Base-by-base conservation (phyloP, 1,140 invertebrate genomes). In the Phthorimaea operculella region DNA sequence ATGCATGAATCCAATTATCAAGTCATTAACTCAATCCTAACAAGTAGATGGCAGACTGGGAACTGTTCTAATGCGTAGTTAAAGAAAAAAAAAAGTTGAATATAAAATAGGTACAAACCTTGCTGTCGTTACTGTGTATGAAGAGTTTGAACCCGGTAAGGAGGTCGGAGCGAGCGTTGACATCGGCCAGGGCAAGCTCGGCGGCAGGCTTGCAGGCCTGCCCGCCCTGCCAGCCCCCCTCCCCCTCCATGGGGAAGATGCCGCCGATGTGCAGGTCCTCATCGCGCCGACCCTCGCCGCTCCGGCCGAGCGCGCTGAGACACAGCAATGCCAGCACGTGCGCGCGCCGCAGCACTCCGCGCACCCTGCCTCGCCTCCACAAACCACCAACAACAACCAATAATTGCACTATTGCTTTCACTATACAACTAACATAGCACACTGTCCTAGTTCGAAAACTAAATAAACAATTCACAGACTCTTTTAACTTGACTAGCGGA, bases 171-270 rank as follows among this genome's bases (percentile, higher is more conserved):
- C 92, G 88, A 28, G 90, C 91, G 88, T 99, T 99, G 47, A 99
- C 96, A 88, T 99, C 97, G 64, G 96, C 92, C 59, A 99, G 88
- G 9, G 98, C 98, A 81, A 99, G 90, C 78, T 94, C 90, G 48
- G 97, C 97, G 15, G 98, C 97, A 45, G 97, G 97, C 90, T 95
- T 94, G 76, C 96, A 97, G 1, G 95, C 95, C 89, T 96, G 94
- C 11, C 96, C 95, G 54, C 96, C 95, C 79, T 97, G 92, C 96
- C 98, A 98, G 54, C 97, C 96, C 52, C 96, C 97, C 74, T 96
- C 92, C 10, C 96, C 96, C 53, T 89, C 92, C 81, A 98, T 99
- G 4, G 98, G 98, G 87, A 99, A 99, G 65, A 99, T 98, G 16
- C 96, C 98, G 49, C 96, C 98, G 79, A 99, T 98, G 82, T 99